Percentiles rank a stretch among this genome's conserved stretches.
phyloP scores from a whole-genome alignment of 2,797 vertebrate genomes.

The Lacerta bilineata region DNA sequence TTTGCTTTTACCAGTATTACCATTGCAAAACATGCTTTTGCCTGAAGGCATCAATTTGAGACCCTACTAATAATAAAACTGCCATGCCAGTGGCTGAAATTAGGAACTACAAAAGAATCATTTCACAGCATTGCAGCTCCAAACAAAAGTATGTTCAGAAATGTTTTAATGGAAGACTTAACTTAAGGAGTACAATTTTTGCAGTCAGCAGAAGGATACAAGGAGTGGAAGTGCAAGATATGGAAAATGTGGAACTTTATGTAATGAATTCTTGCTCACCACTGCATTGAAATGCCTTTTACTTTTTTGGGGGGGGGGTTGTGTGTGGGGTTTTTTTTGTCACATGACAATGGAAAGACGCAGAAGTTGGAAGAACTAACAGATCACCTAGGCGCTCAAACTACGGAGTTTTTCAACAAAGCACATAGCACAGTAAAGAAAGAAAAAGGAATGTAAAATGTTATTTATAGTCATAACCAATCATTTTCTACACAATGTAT shows the following conservation, averaged over 20 bases:
- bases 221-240: not conserved
- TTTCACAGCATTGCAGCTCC: not conserved
- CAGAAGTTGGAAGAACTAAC: not conserved
- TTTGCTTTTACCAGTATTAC: not conserved
- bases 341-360: not conserved
- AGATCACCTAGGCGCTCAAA: slow-evolving; percentile 7
- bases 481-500: too few species aligned
- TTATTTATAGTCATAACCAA: too few species aligned
- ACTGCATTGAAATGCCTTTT: slow-evolving; percentile 2
- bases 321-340: not conserved
- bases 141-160: slow-evolving; percentile 14
- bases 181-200: not conserved
- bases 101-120: slow-evolving; percentile 3
- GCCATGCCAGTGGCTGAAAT: slow-evolving; percentile 1
- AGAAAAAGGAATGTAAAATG: not conserved
- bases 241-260: not conserved
- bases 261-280: not conserved
- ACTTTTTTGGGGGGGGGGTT: not conserved
- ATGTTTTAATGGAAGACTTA: not conserved
- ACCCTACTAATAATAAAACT: not conserved
- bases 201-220: slow-evolving; percentile 10
- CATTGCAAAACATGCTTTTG: slow-evolving; percentile 2
- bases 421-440: not conserved
- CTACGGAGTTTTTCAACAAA: not conserved
- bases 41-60: not conserved